Conservation (phyloP, 2,113 vertebrate species). For the Argyrosomus japonicus region DNA sequence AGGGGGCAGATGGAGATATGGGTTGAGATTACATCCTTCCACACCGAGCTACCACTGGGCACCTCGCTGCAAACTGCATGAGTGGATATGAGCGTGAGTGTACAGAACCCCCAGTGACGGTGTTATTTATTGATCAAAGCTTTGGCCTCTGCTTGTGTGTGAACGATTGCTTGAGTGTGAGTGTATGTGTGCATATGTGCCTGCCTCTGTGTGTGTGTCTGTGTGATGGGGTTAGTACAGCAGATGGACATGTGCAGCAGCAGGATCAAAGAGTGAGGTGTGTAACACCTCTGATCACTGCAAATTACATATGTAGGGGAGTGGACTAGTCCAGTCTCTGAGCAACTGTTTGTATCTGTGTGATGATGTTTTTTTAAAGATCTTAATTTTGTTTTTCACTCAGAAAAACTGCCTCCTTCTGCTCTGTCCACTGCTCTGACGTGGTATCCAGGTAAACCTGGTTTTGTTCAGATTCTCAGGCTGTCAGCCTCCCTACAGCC, state of each 20-base stretch:
- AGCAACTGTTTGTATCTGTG: conserved; percentile 25
- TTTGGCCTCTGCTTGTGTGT: conserved; percentile 34
- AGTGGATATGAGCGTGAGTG: conserved; percentile 5
- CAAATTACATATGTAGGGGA: conserved; percentile 38
- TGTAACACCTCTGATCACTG: conserved; percentile 34
- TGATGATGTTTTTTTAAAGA: conserved; percentile 6
- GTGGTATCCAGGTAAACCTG: conserved; percentile 15
- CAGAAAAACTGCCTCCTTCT: background rate
- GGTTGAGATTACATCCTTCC: conserved; percentile 58
- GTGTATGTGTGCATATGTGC: conserved; percentile 1
- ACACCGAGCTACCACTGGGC: conserved; percentile 43
- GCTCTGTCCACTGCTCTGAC: background rate
- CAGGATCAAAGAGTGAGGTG: conserved; percentile 61
- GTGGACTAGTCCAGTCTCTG: conserved; percentile 16
- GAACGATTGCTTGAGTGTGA: conserved; percentile 10
- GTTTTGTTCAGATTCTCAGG: conserved; percentile 34
- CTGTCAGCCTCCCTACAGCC: conserved; percentile 28
- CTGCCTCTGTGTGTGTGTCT: background rate
- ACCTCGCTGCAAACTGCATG: conserved; percentile 43
- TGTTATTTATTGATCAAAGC: conserved; percentile 74
- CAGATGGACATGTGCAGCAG: conserved; percentile 72
- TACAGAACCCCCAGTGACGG: conserved; percentile 6
- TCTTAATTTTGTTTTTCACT: background rate
- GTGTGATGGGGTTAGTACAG: conserved; percentile 52
- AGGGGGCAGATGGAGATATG: conserved; percentile 71